Evolutionary conservation across 2,888 invertebrate genomes (phyloP), one percentile per base, ranked within the genome.

Genomic region (Hyles lineata): DNA sequence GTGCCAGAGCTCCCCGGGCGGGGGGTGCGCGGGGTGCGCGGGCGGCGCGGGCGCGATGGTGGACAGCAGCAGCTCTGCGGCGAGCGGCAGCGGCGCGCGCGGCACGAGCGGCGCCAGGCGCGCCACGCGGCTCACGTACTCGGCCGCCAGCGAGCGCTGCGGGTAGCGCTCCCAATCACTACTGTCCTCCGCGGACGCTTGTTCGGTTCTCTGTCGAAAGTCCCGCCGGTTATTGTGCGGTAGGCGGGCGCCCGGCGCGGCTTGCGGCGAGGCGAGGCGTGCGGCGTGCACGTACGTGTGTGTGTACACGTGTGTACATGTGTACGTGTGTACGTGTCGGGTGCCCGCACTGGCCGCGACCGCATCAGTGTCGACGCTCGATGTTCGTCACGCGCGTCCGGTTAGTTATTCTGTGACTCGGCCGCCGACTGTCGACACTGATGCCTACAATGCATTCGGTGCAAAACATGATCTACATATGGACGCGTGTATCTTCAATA

Each of bases 1-100:
- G 87, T 89, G 94, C 96, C 95, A 96, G 82, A 95, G 92, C 83
- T 90, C 95, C 83, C 92, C 96, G 88, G 94, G 70, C 74, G 91
- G 85, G 72, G 86, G 23, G 79, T 29, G 79, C 81, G 78, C 85
- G 5, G 80, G 76, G 73, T 84, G 84, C 62, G 85, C 21, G 8
- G 93, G 87, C 92, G 35, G 88, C 59, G 82, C 85, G 5, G 91
- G 86, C 86, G 93, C 93, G 69, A 89, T 80, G 71, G 90, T 80
- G 73, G 76, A 77, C 70, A 76, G 76, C 73, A 73, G 92, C 85
- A 43, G 94, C 87, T 94, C 94, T 29, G 87, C 77, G 74, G 73
- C 77, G 78, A 71, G 72, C 84, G 73, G 86, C 84, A 77, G 86
- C 85, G 73, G 86, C 84, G 77, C 86, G 90, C 90, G 86, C 25